phyloP scores from a whole-genome alignment of 2,888 invertebrate genomes.

The Leptura quadrifasciata region DNA sequence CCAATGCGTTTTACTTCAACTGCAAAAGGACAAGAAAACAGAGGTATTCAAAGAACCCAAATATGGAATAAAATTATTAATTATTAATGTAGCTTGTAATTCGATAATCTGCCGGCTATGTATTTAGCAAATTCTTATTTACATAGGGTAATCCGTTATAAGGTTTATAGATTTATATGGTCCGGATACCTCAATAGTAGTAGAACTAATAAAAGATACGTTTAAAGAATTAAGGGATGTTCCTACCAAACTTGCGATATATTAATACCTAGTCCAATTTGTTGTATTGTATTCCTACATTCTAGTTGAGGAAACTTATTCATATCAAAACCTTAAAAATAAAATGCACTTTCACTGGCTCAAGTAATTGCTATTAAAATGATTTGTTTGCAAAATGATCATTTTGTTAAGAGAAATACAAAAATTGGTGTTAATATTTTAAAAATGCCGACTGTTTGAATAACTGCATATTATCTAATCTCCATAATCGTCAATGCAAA shows the following conservation, averaged over 20 bases:
- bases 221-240: neutral
- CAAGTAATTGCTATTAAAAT: neutral
- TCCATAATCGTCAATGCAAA: neutral
- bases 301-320: neutral
- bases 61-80: too few species aligned
- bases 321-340: neutral
- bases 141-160: too few species aligned
- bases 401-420: neutral
- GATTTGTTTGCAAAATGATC: neutral
- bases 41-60: too few species aligned
- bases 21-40: too few species aligned
- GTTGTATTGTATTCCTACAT: neutral
- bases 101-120: too few species aligned
- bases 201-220: neutral
- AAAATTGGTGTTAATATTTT: neutral
- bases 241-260: neutral
- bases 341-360: neutral
- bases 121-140: too few species aligned
- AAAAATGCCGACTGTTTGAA: conserved; percentile 7
- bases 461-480: conserved; percentile 4
- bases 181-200: too few species aligned
- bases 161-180: too few species aligned
- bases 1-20: too few species aligned
- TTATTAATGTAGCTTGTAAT: too few species aligned
- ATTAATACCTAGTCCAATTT: neutral